Evolutionary conservation across 2,888 invertebrate species (phyloP), one percentile per base, ranked within the genome.

Genomic region (Lithophane ornitopus): DNA sequence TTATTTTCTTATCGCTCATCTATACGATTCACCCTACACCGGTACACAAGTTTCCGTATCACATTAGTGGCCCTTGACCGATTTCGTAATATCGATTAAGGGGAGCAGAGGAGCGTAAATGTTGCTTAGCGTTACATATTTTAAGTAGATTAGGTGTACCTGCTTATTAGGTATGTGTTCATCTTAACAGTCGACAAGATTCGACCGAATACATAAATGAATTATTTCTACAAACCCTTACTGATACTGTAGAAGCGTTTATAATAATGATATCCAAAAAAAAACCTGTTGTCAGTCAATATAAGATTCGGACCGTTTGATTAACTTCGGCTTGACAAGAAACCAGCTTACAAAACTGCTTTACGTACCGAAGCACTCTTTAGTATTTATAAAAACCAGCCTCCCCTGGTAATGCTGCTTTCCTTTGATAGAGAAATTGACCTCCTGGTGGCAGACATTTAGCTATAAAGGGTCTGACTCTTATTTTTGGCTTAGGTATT

Each of bases 1-100:
- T 92, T 92, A 92, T 93, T 93, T 91, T 90, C 93, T 93, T 94
- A 94, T 94, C 93, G 85, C 73, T 76, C 88, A 93, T 93, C 92
- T 91, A 90, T 91, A 91, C 90, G 91, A 92, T 92, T 91, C 92
- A 89, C 91, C 91, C 88, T 85, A 89, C 88, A 88, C 54, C 77
- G 61, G 82, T 65, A 76, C 49, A 63, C 88, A 81, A 87, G 91
- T 90, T 94, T 94, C 94, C 94, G 92, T 87, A 89, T 90, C 86
- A 89, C 93, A 92, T 94, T 94, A 92, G 90, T 88, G 90, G 88
- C 89, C 91, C 91, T 90, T 91, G 90, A 90, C 89, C 89, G 89
- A 86, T 87, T 91, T 85, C 74, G 52, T 85, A 86, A 84, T 84
- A 90, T 84, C 87, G 86, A 85, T 83, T 76, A 80, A 67, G 78